Conservation (phyloP, 2,888 invertebrate genomes). For the Aphodius granarius region DNA sequence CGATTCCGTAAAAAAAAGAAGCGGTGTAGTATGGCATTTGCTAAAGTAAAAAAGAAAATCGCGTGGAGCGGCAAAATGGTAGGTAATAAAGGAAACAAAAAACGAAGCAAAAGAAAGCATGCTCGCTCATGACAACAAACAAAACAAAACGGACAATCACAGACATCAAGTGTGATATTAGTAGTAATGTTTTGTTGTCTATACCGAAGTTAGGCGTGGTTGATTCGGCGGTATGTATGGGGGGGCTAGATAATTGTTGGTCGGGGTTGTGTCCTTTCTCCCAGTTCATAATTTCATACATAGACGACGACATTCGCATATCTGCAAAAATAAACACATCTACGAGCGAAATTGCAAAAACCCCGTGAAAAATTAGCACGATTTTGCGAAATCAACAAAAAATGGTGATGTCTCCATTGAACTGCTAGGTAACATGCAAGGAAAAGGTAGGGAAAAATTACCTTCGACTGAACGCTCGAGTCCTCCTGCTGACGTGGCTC, state of each 20-base stretch:
- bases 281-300: conserved; percentile 76
- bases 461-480: conserved; percentile 68
- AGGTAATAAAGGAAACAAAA: background rate
- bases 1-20: no score
- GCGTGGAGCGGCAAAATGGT: background rate
- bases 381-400: conserved; percentile 11
- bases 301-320: conserved; percentile 69
- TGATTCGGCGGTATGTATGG: conserved; percentile 21
- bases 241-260: conserved; percentile 24
- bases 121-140: background rate
- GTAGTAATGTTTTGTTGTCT: conserved; percentile 8
- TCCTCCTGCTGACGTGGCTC: conserved; percentile 73
- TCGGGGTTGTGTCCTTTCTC: conserved; percentile 40
- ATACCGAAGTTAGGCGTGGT: conserved; percentile 26
- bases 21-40: background rate
- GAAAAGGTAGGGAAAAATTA: conserved; percentile 41
- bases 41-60: background rate
- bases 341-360: conserved; percentile 28
- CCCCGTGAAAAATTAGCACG: conserved; percentile 15
- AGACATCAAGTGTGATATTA: conserved; percentile 15
- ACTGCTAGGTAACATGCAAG: background rate
- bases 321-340: conserved; percentile 56
- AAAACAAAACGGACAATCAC: conserved; percentile 16
- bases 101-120: background rate
- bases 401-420: conserved; percentile 1